These are phyloP conservation scores for Anisognathus igniventris DNA, from an alignment of 2,797 vertebrate species.

Conservation along the genomic window DNA sequence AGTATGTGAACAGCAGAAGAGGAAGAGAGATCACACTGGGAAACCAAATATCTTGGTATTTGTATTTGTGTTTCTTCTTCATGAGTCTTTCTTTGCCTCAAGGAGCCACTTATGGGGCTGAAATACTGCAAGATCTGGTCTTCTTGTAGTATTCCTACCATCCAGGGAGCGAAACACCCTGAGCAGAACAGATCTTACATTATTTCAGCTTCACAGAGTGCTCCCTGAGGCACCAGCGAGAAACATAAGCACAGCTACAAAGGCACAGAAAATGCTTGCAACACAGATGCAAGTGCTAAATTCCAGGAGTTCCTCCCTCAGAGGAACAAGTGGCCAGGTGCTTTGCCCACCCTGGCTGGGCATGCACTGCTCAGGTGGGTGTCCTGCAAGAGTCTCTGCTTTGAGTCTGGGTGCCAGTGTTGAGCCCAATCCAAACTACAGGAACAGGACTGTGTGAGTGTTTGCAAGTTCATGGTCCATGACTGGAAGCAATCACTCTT, in stretches of 20 bases:
- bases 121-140: conserved; percentile 63
- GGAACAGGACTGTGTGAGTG: background rate
- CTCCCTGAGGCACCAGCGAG: conserved; percentile 23
- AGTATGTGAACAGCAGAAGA: background rate
- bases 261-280: conserved; percentile 13
- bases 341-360: background rate
- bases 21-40: conserved; percentile 2
- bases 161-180: conserved; percentile 52
- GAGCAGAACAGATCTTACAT: conserved; percentile 64
- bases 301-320: background rate
- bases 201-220: conserved; percentile 61
- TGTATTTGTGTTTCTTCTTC: conserved; percentile 58
- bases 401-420: rapidly evolving
- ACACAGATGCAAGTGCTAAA: conserved; percentile 11
- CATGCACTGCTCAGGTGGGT: rapidly evolving
- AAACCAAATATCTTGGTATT: conserved; percentile 47
- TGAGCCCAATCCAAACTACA: background rate
- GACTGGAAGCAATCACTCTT: background rate
- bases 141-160: conserved; percentile 42
- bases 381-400: background rate
- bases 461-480: background rate
- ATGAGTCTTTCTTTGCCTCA: conserved; percentile 51
- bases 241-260: conserved; percentile 45
- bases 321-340: rapidly evolving
- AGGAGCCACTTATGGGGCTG: conserved; percentile 62